phyloP scores from a whole-genome alignment of 53 echinoderm and acorn worm species.

The Zoroaster sp. region DNA sequence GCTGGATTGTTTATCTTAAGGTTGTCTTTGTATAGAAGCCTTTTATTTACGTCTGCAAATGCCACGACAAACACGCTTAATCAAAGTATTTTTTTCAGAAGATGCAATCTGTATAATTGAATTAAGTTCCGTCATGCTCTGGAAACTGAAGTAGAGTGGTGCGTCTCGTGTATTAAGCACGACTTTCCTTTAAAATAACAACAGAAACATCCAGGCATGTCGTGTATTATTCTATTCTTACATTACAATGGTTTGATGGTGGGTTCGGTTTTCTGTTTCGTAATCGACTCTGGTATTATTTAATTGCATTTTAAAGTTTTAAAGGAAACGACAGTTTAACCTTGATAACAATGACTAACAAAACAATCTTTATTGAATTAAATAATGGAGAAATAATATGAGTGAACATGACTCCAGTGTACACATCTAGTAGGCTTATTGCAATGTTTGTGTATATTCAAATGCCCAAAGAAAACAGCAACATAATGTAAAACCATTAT shows the following conservation, averaged over 20 bases:
- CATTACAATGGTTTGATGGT: not conserved
- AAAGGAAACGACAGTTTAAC: not conserved
- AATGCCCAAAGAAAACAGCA: too few species aligned
- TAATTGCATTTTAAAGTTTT: not conserved
- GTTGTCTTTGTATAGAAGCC: not conserved
- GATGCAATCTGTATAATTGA: not conserved
- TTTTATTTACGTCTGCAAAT: conserved; percentile 2
- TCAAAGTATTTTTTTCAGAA: not conserved
- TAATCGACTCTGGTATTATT: not conserved
- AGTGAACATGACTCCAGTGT: not conserved
- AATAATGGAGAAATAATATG: too few species aligned
- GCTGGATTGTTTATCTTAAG: not conserved
- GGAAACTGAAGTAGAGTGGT: not conserved
- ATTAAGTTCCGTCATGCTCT: conserved; percentile 24
- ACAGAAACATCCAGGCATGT: not conserved
- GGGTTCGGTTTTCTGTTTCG: not conserved
- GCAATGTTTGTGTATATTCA: not conserved
- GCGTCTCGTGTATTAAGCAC: conserved; percentile 1
- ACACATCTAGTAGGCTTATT: not conserved
- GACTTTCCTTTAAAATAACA: not conserved
- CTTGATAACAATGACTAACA: conserved; percentile 11
- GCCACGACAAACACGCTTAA: conserved; percentile 9
- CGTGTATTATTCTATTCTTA: not conserved
- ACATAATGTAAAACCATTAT: too few species aligned
- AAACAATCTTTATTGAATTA: not conserved